Conservation (phyloP, 92 coral and sea anemone species). For the Blastomussa wellsi region DNA sequence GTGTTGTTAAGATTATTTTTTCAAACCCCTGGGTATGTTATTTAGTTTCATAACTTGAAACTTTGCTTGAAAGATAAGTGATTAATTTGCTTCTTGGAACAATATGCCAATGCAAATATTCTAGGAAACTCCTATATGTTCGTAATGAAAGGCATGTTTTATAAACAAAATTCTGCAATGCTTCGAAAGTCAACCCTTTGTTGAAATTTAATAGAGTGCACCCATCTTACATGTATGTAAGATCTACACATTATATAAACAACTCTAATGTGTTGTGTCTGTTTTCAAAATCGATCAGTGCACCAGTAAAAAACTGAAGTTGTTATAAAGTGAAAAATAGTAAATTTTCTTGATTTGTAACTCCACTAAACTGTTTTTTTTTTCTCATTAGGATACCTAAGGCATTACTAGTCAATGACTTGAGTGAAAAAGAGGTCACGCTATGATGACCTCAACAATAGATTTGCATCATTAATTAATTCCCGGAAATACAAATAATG, state of each 20-base stretch:
- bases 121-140: slow-evolving; percentile 14
- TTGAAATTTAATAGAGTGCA: not conserved
- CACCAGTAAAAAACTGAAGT: not conserved
- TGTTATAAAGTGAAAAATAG: not conserved
- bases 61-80: not conserved
- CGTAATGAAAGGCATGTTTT: not conserved
- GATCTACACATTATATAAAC: not conserved
- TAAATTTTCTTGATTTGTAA: not conserved
- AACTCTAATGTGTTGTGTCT: not conserved
- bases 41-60: slow-evolving; percentile 3
- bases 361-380: not conserved
- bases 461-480: slow-evolving; percentile 1
- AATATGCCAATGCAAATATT: not conserved
- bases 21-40: not conserved
- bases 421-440: not conserved
- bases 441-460: not conserved
- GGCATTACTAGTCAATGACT: not conserved
- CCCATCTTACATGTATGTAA: not conserved
- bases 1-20: slow-evolving; percentile 1
- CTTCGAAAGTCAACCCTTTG: not conserved
- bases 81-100: slow-evolving; percentile 24
- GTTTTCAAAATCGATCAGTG: not conserved
- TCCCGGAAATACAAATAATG: slow-evolving; percentile 13
- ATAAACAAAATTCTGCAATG: not conserved
- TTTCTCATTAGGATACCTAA: not conserved